Evolutionary conservation across 2,888 invertebrate genomes (phyloP).

Genomic region (Agonopterix heracliana): DNA sequence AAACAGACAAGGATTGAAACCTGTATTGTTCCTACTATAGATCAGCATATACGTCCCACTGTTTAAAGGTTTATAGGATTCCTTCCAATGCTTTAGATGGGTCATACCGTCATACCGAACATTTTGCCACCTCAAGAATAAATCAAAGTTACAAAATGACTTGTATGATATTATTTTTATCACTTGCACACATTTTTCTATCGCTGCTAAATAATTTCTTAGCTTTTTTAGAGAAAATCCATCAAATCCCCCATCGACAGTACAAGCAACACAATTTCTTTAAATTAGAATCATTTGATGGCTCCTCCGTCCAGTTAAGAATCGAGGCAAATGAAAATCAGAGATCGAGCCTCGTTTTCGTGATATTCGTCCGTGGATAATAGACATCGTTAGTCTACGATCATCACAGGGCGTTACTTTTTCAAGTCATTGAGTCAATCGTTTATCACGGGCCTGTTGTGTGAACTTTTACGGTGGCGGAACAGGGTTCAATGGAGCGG

Average conservation of each 20-base stretch:
- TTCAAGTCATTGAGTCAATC: constrained; percentile 75
- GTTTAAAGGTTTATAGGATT: too few species aligned
- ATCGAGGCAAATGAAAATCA: constrained; percentile 34
- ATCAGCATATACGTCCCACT: too few species aligned
- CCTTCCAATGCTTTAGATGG: too few species aligned
- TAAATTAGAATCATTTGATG: constrained; percentile 43
- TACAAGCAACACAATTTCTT: neutral
- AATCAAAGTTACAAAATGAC: too few species aligned
- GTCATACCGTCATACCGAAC: too few species aligned
- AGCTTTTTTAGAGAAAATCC: too few species aligned
- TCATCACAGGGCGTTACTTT: constrained; percentile 67
- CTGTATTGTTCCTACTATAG: too few species aligned
- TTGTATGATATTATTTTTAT: too few species aligned
- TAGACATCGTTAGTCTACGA: constrained; percentile 65
- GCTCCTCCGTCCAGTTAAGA: constrained; percentile 17
- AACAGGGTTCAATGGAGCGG: constrained; percentile 31
- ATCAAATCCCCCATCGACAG: neutral
- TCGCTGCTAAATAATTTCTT: too few species aligned
- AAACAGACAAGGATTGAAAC: too few species aligned
- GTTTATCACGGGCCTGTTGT: constrained; percentile 74
- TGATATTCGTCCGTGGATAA: constrained; percentile 53
- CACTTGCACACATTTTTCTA: too few species aligned
- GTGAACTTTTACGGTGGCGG: constrained; percentile 58
- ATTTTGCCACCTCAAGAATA: too few species aligned
- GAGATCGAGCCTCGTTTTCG: constrained; percentile 30